Percentiles rank a stretch among this genome's conserved stretches.
Evolutionary conservation across 2,113 vertebrate species (phyloP).

Genomic region (Oryzias melastigma): DNA sequence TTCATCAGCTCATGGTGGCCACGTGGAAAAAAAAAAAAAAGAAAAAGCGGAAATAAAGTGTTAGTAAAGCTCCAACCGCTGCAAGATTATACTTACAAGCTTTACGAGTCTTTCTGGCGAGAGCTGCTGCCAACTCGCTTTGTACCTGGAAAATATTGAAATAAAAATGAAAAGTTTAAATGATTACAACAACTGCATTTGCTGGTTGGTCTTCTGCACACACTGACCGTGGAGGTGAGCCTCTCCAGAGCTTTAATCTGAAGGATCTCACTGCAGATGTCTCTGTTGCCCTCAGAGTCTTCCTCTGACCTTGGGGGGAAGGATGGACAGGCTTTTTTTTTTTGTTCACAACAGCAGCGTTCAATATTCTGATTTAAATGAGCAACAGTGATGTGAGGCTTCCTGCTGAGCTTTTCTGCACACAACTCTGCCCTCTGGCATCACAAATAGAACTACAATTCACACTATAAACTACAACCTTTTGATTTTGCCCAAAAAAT

Average conservation of each 20-base stretch:
- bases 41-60: neutral
- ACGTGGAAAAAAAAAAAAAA: neutral
- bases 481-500: too few species aligned
- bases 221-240: conserved; percentile 86
- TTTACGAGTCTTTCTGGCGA: conserved; percentile 93
- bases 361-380: conserved; percentile 12
- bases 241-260: conserved; percentile 87
- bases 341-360: conserved; percentile 14
- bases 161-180: neutral
- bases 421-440: conserved; percentile 58
- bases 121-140: conserved; percentile 90
- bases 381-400: conserved; percentile 3
- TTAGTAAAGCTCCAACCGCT: neutral
- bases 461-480: neutral
- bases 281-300: conserved; percentile 86
- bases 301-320: conserved; percentile 79
- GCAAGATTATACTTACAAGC: conserved; percentile 82
- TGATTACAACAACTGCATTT: neutral
- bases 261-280: conserved; percentile 89
- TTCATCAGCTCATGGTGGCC: neutral
- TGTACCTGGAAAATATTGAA: conserved; percentile 81
- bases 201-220: neutral
- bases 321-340: neutral
- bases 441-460: conserved; percentile 26
- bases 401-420: conserved; percentile 1